A percentile compares a stretch with the other conserved stretches of the same genome.
These are phyloP conservation scores for Limosa lapponica DNA, from an alignment of 2,797 vertebrate species.

Conservation along the genomic window DNA sequence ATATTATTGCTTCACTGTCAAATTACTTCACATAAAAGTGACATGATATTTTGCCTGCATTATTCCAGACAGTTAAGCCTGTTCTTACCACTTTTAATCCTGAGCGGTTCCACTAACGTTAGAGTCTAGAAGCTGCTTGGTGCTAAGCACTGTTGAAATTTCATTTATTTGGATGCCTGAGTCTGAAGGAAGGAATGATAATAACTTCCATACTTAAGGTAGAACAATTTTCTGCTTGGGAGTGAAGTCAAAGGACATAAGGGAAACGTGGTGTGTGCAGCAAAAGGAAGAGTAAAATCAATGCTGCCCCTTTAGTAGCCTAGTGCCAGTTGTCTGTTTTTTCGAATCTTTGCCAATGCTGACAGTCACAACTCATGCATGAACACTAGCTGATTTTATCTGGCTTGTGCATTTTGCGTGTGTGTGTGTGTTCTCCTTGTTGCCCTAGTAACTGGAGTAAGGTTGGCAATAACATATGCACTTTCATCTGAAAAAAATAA, in stretches of 20 bases:
- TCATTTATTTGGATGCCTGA: slow-evolving; percentile 20
- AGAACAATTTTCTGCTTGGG: slow-evolving; percentile 28
- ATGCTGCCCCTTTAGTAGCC: neutral
- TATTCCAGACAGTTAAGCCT: neutral
- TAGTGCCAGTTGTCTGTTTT: neutral
- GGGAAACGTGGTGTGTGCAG: neutral
- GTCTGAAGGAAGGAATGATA: neutral
- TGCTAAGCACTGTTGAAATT: slow-evolving; percentile 15
- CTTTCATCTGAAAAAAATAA: neutral
- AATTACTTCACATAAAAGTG: neutral
- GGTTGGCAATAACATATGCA: neutral
- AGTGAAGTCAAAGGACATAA: neutral
- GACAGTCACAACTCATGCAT: neutral
- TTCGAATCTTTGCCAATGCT: neutral
- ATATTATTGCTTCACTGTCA: neutral
- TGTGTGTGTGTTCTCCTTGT: neutral
- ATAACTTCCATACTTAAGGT: neutral
- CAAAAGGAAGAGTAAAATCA: neutral
- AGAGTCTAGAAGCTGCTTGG: neutral
- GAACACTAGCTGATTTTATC: slow-evolving; percentile 24
- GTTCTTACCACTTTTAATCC: neutral
- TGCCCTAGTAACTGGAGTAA: slow-evolving; percentile 18
- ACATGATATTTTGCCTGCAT: slow-evolving; percentile 3
- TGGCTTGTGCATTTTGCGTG: neutral
- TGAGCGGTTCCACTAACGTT: neutral